Conservation (phyloP, 2,888 invertebrate species). For the Sepioteuthis lessoniana region DNA sequence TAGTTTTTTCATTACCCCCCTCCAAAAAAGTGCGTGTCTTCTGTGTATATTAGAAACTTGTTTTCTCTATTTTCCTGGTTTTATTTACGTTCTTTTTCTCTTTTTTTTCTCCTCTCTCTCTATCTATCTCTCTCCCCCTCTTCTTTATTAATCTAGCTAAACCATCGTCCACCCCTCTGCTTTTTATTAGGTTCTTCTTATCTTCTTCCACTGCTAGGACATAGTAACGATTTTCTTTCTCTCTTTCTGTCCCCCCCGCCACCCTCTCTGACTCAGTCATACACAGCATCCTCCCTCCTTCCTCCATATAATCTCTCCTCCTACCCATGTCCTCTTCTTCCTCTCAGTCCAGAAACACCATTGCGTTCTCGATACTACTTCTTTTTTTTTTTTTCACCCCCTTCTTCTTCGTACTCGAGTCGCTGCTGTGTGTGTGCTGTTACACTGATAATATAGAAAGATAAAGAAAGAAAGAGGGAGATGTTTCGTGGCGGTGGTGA, state of each 20-base stretch:
- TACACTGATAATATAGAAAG: background rate
- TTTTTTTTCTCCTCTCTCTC: no score
- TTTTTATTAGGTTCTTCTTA: no score
- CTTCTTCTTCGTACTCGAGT: background rate
- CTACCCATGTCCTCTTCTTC: background rate
- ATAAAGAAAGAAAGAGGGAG: background rate
- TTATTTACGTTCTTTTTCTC: no score
- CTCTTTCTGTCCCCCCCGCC: background rate
- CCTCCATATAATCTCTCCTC: background rate
- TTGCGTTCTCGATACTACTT: background rate
- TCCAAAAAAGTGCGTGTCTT: no score
- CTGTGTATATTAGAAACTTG: no score
- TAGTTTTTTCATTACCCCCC: no score
- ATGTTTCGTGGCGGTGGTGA: background rate
- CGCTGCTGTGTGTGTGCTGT: background rate
- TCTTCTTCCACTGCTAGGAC: no score
- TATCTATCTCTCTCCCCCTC: no score
- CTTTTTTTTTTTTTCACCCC: background rate
- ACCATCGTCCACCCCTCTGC: no score
- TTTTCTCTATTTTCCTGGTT: no score
- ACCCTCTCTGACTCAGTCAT: background rate
- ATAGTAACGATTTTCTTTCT: background rate
- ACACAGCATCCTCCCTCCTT: background rate
- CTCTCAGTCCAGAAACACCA: background rate
- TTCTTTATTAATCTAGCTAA: no score